Evolutionary conservation across 2,797 vertebrate genomes (phyloP).

Genomic region (Cichlasoma orientale): DNA sequence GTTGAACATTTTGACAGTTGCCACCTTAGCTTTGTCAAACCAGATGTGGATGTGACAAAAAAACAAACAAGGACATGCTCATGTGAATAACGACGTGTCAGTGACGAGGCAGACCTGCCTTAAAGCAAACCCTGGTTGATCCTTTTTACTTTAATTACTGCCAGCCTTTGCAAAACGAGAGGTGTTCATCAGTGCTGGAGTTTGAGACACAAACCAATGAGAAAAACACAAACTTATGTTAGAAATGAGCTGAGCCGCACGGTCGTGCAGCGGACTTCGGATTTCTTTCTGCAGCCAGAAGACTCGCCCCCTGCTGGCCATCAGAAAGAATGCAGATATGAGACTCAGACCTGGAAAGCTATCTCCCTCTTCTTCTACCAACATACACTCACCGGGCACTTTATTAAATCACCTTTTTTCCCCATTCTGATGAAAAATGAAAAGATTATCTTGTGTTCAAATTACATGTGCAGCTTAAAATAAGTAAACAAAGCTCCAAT

Average conservation of each 20-base stretch:
- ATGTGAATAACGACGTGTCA: background rate
- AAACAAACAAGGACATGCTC: background rate
- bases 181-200: accelerated
- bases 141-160: background rate
- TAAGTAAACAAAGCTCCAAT: background rate
- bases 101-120: background rate
- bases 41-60: background rate
- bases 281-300: too few relatives aligned
- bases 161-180: background rate
- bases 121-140: background rate
- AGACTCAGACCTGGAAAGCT: too few relatives aligned
- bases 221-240: too few relatives aligned
- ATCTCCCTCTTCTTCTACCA: too few relatives aligned
- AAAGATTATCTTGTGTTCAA: background rate
- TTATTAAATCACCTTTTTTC: background rate
- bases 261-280: too few relatives aligned
- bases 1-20: background rate
- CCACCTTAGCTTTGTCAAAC: background rate
- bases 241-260: too few relatives aligned
- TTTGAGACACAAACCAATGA: too few relatives aligned
- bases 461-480: background rate
- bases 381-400: too few relatives aligned
- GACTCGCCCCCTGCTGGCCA: too few relatives aligned
- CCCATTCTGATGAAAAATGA: background rate
- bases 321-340: too few relatives aligned